Percentiles rank a stretch among this genome's conserved stretches.
phyloP scores from a whole-genome alignment of 2,797 vertebrate genomes.

The Anabas testudineus region DNA sequence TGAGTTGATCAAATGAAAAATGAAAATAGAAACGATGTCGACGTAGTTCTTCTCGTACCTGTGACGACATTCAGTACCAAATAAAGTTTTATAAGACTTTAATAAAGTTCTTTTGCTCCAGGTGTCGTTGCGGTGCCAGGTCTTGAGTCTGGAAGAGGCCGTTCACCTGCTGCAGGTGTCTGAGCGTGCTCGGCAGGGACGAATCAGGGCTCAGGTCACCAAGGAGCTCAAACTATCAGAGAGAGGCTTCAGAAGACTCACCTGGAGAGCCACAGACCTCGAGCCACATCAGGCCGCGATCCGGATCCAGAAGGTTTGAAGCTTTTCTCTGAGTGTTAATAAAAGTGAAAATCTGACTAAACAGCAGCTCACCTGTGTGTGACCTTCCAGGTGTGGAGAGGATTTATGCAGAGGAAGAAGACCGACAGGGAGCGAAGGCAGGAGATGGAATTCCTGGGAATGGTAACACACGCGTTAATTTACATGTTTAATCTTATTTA shows the following conservation, averaged over 20 bases:
- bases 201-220: background rate
- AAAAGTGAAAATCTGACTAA: no score
- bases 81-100: background rate
- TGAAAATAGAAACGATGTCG: no score
- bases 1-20: no score
- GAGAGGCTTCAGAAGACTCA: background rate
- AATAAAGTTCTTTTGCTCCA: background rate
- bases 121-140: background rate
- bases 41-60: no score
- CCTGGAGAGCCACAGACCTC: background rate
- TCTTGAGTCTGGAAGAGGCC: background rate
- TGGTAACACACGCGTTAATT: slow-evolving; percentile 5
- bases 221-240: background rate
- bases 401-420: background rate
- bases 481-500: no score
- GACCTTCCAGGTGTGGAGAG: slow-evolving; percentile 16
- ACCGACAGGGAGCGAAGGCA: background rate
- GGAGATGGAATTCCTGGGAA: slow-evolving; percentile 4
- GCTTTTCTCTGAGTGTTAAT: background rate
- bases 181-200: slow-evolving; percentile 6
- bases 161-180: slow-evolving; percentile 4
- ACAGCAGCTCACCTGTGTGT: background rate
- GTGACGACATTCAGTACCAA: no score
- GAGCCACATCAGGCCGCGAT: background rate
- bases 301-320: slow-evolving; percentile 7